phyloP scores from a whole-genome alignment of 2,888 invertebrate genomes.

The Agrenia bidenticulata region DNA sequence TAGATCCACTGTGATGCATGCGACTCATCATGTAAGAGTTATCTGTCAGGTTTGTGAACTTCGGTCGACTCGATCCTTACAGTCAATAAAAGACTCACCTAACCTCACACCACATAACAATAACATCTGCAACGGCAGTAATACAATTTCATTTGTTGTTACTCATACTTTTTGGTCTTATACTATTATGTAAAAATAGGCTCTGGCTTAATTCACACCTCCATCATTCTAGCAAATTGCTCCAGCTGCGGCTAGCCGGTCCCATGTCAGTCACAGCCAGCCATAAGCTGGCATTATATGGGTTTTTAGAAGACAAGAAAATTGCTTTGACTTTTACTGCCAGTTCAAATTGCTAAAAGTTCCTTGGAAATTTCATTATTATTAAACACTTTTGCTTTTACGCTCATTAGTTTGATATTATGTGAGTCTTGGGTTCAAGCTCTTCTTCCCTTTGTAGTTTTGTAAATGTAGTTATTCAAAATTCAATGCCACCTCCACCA shows the following conservation, averaged over 20 bases:
- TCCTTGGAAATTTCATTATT: slow-evolving; percentile 1
- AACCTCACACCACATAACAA: slow-evolving; percentile 46
- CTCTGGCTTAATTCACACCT: slow-evolving; percentile 7
- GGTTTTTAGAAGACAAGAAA: slow-evolving; percentile 4
- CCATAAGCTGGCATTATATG: background rate
- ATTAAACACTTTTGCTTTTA: slow-evolving; percentile 18
- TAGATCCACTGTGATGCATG: too few species aligned
- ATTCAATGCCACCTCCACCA: slow-evolving; percentile 12
- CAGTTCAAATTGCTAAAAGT: background rate
- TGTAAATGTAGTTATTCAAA: too few species aligned
- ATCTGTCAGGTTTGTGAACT: too few species aligned
- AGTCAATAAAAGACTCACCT: slow-evolving; percentile 36
- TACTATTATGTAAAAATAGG: too few species aligned
- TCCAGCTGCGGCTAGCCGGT: slow-evolving; percentile 8
- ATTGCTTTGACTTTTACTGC: background rate
- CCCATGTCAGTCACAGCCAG: slow-evolving; percentile 13
- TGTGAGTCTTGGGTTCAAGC: background rate
- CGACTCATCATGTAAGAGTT: too few species aligned
- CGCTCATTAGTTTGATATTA: slow-evolving; percentile 2
- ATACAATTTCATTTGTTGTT: background rate
- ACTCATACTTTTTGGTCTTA: background rate
- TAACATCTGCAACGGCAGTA: too few species aligned
- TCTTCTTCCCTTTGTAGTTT: background rate
- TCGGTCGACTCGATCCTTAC: too few species aligned
- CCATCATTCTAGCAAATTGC: slow-evolving; percentile 3